Percentiles rank a stretch among this genome's conserved stretches.
phyloP scores from a whole-genome alignment of 2,888 invertebrate species.

The Noctua fimbriata region DNA sequence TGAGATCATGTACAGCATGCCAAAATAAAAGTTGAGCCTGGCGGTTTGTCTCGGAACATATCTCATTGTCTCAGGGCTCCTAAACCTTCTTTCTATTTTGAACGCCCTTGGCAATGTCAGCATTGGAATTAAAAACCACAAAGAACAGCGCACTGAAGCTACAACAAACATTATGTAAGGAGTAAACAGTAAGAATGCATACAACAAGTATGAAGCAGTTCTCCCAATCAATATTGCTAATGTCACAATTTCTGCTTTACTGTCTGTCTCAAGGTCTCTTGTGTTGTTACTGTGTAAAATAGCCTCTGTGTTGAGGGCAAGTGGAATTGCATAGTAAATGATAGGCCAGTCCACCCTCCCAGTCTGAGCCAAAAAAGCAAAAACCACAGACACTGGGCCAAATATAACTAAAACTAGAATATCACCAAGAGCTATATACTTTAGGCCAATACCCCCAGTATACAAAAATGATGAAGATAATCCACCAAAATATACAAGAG shows the following conservation, averaged over 20 bases:
- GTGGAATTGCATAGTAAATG: conserved; percentile 97
- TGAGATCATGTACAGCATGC: conserved; percentile 96
- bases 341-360: conserved; percentile 97
- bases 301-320: conserved; percentile 98
- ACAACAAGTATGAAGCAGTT: conserved; percentile 97
- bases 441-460: conserved; percentile 98
- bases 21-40: conserved; percentile 97
- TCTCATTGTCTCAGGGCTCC: conserved; percentile 94
- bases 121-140: conserved; percentile 97
- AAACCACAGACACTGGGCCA: conserved; percentile 98
- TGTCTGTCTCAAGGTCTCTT: conserved; percentile 96
- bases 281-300: conserved; percentile 99
- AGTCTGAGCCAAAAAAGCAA: conserved; percentile 98
- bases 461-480: conserved; percentile 98
- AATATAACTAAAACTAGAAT: conserved; percentile 97
- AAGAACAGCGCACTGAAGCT: conserved; percentile 95
- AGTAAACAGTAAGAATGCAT: conserved; percentile 96
- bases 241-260: conserved; percentile 97
- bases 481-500: conserved; percentile 98
- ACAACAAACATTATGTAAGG: conserved; percentile 98
- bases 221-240: conserved; percentile 98
- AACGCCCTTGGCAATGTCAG: conserved; percentile 97
- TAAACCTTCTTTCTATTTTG: conserved; percentile 96
- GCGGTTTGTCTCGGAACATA: conserved; percentile 97
- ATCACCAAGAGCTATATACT: conserved; percentile 98